Conservation (phyloP, 1,140 invertebrate genomes). For the Tigriopus japonicus region DNA sequence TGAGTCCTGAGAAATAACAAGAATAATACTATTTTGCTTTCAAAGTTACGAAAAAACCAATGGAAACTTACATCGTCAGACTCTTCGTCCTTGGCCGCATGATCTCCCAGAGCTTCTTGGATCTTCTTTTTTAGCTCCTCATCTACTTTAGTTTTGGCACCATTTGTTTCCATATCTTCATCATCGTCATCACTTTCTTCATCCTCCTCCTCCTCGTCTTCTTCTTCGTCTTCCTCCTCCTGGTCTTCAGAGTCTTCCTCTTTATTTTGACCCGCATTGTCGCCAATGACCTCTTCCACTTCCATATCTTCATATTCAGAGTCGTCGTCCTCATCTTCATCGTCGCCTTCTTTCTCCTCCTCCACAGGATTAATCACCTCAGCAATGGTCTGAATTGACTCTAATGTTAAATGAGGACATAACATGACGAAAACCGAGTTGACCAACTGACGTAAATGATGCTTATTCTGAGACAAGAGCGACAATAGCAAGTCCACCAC, state of each 20-base stretch:
- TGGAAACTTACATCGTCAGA: neutral
- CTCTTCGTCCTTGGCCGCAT: constrained; percentile 19
- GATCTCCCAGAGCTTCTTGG: constrained; percentile 18
- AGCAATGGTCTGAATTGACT: constrained; percentile 47
- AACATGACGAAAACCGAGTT: constrained; percentile 48
- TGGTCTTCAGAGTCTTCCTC: constrained; percentile 22
- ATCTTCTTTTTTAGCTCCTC: constrained; percentile 34
- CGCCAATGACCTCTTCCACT: constrained; percentile 24
- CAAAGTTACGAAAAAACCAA: neutral
- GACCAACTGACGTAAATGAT: constrained; percentile 43
- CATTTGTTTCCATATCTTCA: constrained; percentile 18
- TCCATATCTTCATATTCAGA: constrained; percentile 22
- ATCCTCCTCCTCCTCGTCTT: constrained; percentile 25
- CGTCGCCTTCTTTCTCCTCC: constrained; percentile 23
- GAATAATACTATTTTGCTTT: constrained; percentile 15
- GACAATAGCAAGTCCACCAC: constrained; percentile 52
- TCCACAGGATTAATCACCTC: constrained; percentile 28
- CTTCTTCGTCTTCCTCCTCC: constrained; percentile 18
- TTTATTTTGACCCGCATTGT: constrained; percentile 31
- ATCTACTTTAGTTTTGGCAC: constrained; percentile 29
- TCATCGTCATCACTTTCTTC: constrained; percentile 25
- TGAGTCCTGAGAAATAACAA: constrained; percentile 19
- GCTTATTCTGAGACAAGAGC: constrained; percentile 44
- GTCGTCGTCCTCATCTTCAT: constrained; percentile 22
- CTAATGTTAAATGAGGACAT: constrained; percentile 42